Conservation (phyloP, 2,113 vertebrate genomes). For the Megalops atlanticus region DNA sequence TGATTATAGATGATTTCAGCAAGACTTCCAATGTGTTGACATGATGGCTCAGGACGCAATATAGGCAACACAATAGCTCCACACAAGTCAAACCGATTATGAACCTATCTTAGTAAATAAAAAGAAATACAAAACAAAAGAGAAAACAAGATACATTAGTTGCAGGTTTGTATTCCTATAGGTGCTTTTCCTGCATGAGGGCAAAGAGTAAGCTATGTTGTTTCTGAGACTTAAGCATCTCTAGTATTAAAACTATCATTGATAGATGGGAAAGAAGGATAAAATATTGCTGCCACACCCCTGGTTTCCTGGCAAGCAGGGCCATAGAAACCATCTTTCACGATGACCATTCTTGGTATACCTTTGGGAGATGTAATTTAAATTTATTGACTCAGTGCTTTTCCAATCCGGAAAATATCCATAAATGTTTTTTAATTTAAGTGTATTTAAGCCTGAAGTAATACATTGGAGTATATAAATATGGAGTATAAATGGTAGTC, state of each 20-base stretch:
- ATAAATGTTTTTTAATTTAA: not conserved
- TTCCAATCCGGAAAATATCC: not conserved
- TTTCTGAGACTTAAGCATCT: not conserved
- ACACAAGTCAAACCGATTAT: not conserved
- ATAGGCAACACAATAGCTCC: conserved; percentile 1
- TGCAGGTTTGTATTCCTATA: not conserved
- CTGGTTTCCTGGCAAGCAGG: not conserved
- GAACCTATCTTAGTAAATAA: not conserved
- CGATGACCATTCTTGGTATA: not conserved
- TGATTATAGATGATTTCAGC: not conserved
- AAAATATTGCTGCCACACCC: conserved; percentile 2
- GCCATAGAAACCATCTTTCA: conserved; percentile 11
- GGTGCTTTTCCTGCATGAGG: not conserved
- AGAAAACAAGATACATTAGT: not conserved
- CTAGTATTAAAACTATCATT: not conserved
- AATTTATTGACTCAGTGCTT: conserved; percentile 9
- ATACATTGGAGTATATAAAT: conserved; percentile 22
- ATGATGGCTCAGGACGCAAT: conserved; percentile 31
- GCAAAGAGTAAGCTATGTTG: conserved; percentile 9
- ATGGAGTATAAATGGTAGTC: conserved; percentile 9
- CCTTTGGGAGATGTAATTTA: not conserved
- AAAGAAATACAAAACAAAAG: not conserved
- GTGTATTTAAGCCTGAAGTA: conserved; percentile 14
- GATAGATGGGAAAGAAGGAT: not conserved
- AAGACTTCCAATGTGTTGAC: not conserved